phyloP scores from a whole-genome alignment of 2,797 vertebrate genomes.

The Peromyscus aztecus region DNA sequence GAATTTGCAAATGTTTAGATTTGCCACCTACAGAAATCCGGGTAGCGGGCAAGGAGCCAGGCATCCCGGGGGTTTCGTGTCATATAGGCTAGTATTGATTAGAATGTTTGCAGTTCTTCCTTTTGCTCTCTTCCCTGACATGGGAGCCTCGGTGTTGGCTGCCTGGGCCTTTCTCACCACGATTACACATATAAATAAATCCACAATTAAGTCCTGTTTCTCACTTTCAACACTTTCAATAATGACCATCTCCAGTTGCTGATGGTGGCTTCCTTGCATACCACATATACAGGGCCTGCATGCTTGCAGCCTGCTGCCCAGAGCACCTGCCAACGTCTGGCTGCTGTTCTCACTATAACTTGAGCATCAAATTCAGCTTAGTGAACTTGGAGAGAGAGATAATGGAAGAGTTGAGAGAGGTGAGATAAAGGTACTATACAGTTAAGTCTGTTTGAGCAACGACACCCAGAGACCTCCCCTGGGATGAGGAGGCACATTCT shows the following conservation, averaged over 20 bases:
- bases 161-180: conserved; percentile 37
- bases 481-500: neutral
- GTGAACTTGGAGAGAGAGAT: neutral
- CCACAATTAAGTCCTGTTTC: neutral
- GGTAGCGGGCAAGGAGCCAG: neutral
- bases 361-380: neutral
- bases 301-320: neutral
- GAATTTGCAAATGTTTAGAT: conserved; percentile 94
- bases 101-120: neutral
- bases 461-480: neutral
- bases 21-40: neutral
- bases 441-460: neutral
- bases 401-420: neutral
- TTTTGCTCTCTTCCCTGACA: conserved; percentile 47
- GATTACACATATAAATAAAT: conserved; percentile 39
- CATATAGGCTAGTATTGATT: neutral
- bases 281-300: neutral
- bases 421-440: neutral
- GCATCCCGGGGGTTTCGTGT: neutral
- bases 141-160: conserved; percentile 13
- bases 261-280: neutral
- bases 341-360: neutral
- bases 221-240: neutral
- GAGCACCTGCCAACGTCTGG: neutral
- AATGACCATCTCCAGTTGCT: neutral